A percentile compares a stretch with the other conserved stretches of the same genome.
Evolutionary conservation across 1,140 invertebrate genomes (phyloP).

Genomic region (Drosophila murphyi): DNA sequence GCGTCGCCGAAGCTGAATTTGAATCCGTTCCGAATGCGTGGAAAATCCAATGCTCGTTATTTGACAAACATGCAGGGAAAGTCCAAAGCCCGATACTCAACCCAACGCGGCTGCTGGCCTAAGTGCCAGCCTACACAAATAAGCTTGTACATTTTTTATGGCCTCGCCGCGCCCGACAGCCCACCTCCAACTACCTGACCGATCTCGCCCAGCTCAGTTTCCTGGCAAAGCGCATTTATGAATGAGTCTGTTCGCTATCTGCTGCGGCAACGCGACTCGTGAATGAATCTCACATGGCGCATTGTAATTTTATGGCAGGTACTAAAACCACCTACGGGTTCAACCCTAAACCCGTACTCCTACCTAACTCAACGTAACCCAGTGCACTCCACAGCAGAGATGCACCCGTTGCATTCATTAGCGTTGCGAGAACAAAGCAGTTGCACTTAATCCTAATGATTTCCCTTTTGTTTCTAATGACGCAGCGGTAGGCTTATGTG

Average conservation of each 20-base stretch:
- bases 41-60: constrained; percentile 71
- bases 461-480: constrained; percentile 75
- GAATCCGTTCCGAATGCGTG: constrained; percentile 48
- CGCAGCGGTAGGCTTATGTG: constrained; percentile 63
- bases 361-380: constrained; percentile 49
- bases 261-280: constrained; percentile 29
- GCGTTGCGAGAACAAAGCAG: constrained; percentile 64
- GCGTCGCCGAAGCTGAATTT: background rate
- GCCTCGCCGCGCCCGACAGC: constrained; percentile 24
- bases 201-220: constrained; percentile 34
- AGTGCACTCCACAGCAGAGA: constrained; percentile 1
- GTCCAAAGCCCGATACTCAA: constrained; percentile 42
- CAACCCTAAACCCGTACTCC: constrained; percentile 45
- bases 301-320: constrained; percentile 54
- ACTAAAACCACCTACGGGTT: constrained; percentile 61
- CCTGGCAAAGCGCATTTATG: constrained; percentile 62
- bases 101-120: constrained; percentile 64
- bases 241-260: constrained; percentile 56
- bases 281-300: constrained; percentile 59
- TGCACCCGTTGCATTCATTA: constrained; percentile 70
- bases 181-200: constrained; percentile 36
- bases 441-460: constrained; percentile 75
- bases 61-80: constrained; percentile 67
- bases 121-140: constrained; percentile 76
- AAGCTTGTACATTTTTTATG: constrained; percentile 69